Base-by-base conservation (phyloP, 2,797 vertebrate genomes). In the Chaetodon trifasciatus region DNA sequence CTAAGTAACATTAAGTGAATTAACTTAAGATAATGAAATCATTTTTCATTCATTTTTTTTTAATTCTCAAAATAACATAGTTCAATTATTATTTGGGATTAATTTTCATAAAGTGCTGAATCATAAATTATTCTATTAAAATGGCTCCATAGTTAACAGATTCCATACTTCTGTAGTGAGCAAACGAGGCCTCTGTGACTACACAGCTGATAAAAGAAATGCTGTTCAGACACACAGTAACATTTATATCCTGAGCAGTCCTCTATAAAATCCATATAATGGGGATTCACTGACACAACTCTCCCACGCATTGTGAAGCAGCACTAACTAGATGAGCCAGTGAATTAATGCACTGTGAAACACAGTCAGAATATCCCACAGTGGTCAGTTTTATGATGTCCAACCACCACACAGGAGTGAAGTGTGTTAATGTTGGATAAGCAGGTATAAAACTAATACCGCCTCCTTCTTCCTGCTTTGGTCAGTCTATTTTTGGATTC, bases 241-340 rank as follows among this genome's bases (percentile, higher is more conserved):
- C 74, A 73, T 86, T 78, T 66, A 70, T 70, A 70, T 75, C 61
- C 71, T 23, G 71, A 75, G 46, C 68, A 44, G 35, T 57, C 40
- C 73, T 75, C 83, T 47, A 87, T 91, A 90, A 89, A 91, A 88
- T 17, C 66, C 75, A 70, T 16, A 72, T 84, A 86, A 91, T 84
- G 83, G 74, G 73, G 79, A 81, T 70, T 86, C 77, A 78, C 79
- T 85, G 85, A 81, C 80, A 84, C 81, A 78, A 79, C 79, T 83
- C 87, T 76, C 77, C 86, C 87, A 89, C 78, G 46, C 78, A 47
- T 81, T 69, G 82, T 83, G 74, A 79, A 83, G 90, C 90, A 76
- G 77, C 88, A 75, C 89, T 92, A 92, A 94, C 93, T 87, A 84
- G 86, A 93, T 84, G 86, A 92, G 85, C 73, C 77, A 42, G 78